A percentile compares a stretch with the other conserved stretches of the same genome.
Evolutionary conservation across 2,888 invertebrate species (phyloP).

Genomic region (Caenorhabditis doughertyi): DNA sequence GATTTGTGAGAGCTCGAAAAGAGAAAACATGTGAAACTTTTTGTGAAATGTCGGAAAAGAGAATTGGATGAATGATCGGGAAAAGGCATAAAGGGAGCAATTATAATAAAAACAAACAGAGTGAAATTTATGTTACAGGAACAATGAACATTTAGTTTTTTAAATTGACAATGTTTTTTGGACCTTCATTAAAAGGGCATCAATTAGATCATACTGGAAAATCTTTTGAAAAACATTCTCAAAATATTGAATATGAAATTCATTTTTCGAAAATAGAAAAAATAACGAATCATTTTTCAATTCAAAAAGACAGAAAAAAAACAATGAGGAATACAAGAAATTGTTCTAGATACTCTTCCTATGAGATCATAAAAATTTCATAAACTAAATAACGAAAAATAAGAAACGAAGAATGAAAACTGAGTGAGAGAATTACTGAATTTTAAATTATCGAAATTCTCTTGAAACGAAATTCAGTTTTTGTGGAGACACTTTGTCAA

Average conservation of each 20-base stretch:
- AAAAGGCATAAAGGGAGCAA: background rate
- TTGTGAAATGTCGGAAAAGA: background rate
- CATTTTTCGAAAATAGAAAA: background rate
- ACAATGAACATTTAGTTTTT: too few species aligned
- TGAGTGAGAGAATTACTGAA: background rate
- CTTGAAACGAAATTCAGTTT: background rate
- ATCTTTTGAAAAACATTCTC: background rate
- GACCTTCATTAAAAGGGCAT: too few species aligned
- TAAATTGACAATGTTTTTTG: too few species aligned
- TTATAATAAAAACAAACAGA: background rate
- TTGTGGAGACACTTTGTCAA: slow-evolving; percentile 2
- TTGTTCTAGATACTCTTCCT: background rate
- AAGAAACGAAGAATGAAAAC: background rate
- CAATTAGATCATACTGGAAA: too few species aligned
- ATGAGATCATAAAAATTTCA: slow-evolving; percentile 1
- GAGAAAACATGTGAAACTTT: background rate
- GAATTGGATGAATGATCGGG: background rate
- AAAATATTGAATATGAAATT: background rate
- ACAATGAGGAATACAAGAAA: slow-evolving; percentile 1
- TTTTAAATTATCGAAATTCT: background rate
- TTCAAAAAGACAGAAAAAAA: background rate
- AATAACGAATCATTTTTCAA: background rate
- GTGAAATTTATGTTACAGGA: too few species aligned
- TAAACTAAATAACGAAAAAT: background rate
- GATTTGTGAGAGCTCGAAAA: background rate